phyloP scores from a whole-genome alignment of 2,888 invertebrate species.

The Tetragonula carbonaria region DNA sequence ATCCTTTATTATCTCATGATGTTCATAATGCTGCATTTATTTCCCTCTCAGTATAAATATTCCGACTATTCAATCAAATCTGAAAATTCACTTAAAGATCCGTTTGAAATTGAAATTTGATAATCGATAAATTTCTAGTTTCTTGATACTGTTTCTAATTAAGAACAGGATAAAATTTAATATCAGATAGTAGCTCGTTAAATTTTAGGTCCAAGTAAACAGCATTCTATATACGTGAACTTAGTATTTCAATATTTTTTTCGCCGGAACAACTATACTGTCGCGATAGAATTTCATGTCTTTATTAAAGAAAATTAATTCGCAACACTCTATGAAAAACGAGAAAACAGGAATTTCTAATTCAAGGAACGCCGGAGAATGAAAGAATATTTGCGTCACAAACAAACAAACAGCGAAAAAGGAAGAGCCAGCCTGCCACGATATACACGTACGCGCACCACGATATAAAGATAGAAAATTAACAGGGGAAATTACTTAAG shows the following conservation, averaged over 20 bases:
- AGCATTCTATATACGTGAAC: too few species aligned
- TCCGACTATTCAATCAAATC: too few species aligned
- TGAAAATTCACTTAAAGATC: too few species aligned
- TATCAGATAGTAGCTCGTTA: too few species aligned
- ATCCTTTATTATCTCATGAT: too few species aligned
- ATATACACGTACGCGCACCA: background rate
- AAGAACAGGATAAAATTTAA: too few species aligned
- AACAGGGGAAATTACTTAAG: background rate
- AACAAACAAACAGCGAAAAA: constrained; percentile 8
- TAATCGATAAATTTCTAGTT: too few species aligned
- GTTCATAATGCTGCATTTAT: too few species aligned
- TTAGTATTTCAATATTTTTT: background rate
- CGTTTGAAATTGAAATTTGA: too few species aligned
- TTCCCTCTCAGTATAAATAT: too few species aligned
- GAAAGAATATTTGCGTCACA: constrained; percentile 25
- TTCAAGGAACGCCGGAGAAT: background rate
- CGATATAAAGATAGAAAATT: constrained; percentile 15
- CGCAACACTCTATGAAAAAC: background rate
- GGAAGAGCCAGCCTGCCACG: background rate
- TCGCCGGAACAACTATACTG: background rate
- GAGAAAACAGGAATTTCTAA: constrained; percentile 7
- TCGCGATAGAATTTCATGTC: background rate
- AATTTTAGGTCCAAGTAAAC: too few species aligned
- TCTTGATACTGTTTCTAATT: too few species aligned
- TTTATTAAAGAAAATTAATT: background rate